Evolutionary conservation across 1,140 invertebrate species (phyloP).

Genomic region (Meloidogyne chitwoodi): DNA sequence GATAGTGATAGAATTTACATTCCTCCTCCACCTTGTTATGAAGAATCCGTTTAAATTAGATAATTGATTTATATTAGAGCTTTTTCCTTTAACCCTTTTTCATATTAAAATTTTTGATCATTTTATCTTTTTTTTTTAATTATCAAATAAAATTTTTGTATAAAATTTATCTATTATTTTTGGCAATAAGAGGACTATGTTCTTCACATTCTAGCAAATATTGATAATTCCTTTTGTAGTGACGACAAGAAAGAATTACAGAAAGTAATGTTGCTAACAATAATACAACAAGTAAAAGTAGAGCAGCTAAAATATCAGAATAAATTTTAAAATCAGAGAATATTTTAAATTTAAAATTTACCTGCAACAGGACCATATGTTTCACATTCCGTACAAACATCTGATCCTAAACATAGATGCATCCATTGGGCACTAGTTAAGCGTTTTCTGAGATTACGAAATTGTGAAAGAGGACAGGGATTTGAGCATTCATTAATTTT

Average conservation of each 20-base stretch:
- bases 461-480: constrained; percentile 10
- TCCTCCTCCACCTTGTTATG: background rate
- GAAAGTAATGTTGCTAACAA: background rate
- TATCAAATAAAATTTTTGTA: background rate
- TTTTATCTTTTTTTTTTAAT: background rate
- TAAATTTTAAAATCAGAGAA: background rate
- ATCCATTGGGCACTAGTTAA: constrained; percentile 19
- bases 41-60: background rate
- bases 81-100: background rate
- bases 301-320: background rate
- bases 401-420: background rate
- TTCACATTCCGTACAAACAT: background rate
- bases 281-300: constrained; percentile 5
- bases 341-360: background rate
- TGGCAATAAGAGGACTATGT: background rate
- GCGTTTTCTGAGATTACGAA: constrained; percentile 6
- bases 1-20: background rate
- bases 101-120: background rate
- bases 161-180: background rate
- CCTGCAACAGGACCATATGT: constrained; percentile 14
- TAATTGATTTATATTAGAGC: too few species aligned
- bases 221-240: constrained; percentile 6
- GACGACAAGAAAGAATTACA: background rate
- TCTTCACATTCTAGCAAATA: constrained; percentile 1
- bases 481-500: constrained; percentile 2